Evolutionary conservation across 1,140 invertebrate species (phyloP).

Genomic region (Zophobas atratus): DNA sequence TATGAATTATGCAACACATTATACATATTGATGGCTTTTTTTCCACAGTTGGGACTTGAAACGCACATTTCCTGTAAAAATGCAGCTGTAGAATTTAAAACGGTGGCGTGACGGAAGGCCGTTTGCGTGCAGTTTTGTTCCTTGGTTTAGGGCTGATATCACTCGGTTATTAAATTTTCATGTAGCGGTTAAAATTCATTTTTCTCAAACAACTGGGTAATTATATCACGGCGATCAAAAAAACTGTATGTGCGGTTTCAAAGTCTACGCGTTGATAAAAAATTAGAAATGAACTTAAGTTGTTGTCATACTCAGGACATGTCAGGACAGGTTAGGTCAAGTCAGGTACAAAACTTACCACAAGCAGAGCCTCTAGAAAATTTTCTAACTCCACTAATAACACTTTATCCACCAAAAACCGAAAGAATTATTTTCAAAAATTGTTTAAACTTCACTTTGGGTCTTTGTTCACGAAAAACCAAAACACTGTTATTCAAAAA

Average conservation of each 20-base stretch:
- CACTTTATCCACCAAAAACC: too few relatives aligned
- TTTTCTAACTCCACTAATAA: too few relatives aligned
- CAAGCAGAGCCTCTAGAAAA: too few relatives aligned
- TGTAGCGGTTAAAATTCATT: slow-evolving; percentile 42
- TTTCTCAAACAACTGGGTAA: slow-evolving; percentile 10
- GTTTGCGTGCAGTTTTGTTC: slow-evolving; percentile 14
- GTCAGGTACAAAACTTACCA: too few relatives aligned
- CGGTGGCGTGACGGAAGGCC: slow-evolving; percentile 3
- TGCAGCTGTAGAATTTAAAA: slow-evolving; percentile 26
- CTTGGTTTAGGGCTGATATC: slow-evolving; percentile 26
- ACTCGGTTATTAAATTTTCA: slow-evolving; percentile 40
- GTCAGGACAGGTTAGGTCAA: too few relatives aligned
- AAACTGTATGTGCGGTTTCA: slow-evolving; percentile 12
- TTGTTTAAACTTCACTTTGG: too few relatives aligned
- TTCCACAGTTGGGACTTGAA: not conserved
- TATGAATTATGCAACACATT: slow-evolving; percentile 29
- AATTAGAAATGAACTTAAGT: too few relatives aligned
- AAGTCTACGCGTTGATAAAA: not conserved
- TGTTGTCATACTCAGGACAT: too few relatives aligned
- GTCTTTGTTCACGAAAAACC: too few relatives aligned
- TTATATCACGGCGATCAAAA: slow-evolving; percentile 3
- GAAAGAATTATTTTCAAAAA: too few relatives aligned
- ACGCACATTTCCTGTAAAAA: slow-evolving; percentile 30
- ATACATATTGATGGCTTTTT: slow-evolving; percentile 15
- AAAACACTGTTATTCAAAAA: too few relatives aligned